phyloP scores from a whole-genome alignment of 2,888 invertebrate species.

The Calliphora vomitoria region DNA sequence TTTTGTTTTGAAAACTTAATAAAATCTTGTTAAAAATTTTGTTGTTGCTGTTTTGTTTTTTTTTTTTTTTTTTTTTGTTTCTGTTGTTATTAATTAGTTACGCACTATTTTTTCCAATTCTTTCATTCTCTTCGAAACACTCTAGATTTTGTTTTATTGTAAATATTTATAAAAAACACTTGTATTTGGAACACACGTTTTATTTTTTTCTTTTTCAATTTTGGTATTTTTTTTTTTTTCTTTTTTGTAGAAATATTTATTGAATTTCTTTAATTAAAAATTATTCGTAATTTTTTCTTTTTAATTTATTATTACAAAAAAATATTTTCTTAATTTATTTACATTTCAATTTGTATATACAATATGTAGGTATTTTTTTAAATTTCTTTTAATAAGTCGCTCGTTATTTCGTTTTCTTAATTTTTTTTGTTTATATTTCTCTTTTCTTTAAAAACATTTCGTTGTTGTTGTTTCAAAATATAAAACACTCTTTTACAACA shows the following conservation, averaged over 20 bases:
- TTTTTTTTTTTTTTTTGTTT: slow-evolving; percentile 1
- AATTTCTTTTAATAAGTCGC: slow-evolving; percentile 36
- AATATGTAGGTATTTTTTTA: slow-evolving; percentile 1
- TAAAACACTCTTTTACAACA: slow-evolving; percentile 22
- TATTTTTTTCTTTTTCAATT: slow-evolving; percentile 2
- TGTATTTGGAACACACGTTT: slow-evolving; percentile 41
- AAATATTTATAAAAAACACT: slow-evolving; percentile 28
- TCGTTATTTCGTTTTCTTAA: slow-evolving; percentile 39
- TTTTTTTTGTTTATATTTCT: slow-evolving; percentile 59
- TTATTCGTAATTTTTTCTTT: background rate
- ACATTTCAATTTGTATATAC: slow-evolving; percentile 23
- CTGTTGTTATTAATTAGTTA: slow-evolving; percentile 54
- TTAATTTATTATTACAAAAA: background rate
- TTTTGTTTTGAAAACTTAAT: background rate
- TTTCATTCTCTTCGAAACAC: background rate
- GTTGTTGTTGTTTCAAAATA: slow-evolving; percentile 32
- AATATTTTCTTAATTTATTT: slow-evolving; percentile 10
- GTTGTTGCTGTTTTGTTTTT: slow-evolving; percentile 24
- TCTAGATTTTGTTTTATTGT: slow-evolving; percentile 23
- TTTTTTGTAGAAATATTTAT: background rate
- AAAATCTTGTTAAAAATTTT: background rate
- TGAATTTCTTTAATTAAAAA: background rate
- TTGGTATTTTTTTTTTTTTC: too few relatives aligned
- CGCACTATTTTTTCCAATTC: slow-evolving; percentile 45
- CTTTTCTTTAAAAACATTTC: slow-evolving; percentile 3